A percentile compares a stretch with the other conserved stretches of the same genome.
These are phyloP conservation scores for Cordylochernes scorpioides DNA, from an alignment of 2,888 invertebrate genomes.

Conservation along the genomic window DNA sequence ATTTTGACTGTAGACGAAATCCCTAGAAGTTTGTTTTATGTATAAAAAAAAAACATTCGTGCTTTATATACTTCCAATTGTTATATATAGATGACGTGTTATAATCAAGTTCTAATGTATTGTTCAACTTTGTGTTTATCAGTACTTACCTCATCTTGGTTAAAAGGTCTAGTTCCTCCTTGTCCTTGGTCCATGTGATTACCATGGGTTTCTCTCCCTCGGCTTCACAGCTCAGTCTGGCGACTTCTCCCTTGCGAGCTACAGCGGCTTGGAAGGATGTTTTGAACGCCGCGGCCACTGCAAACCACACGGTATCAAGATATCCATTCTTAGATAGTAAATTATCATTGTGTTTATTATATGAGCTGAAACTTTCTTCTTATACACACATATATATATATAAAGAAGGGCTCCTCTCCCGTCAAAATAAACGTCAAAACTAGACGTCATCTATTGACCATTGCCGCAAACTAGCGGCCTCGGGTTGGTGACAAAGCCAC, in stretches of 20 bases:
- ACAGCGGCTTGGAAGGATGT: constrained; percentile 14
- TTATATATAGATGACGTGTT: no score
- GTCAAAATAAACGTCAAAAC: no score
- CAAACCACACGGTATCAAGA: not conserved
- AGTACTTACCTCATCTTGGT: constrained; percentile 4
- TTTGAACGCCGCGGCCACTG: constrained; percentile 14
- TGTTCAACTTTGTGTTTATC: no score
- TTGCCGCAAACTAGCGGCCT: no score
- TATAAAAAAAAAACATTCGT: no score
- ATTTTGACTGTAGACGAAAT: no score
- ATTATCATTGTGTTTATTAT: not conserved
- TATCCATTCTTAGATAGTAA: not conserved
- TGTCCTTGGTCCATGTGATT: constrained; percentile 19
- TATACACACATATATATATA: constrained; percentile 1
- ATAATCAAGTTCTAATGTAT: no score
- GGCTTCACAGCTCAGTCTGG: constrained; percentile 19
- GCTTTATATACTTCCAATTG: no score
- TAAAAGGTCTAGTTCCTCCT: constrained; percentile 5
- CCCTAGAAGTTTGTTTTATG: no score
- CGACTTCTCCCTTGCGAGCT: constrained; percentile 13
- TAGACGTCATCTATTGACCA: no score
- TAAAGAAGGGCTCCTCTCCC: not conserved
- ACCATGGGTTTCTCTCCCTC: constrained; percentile 21
- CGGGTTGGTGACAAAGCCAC: no score
- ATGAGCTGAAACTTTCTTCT: not conserved